These are phyloP conservation scores for Anguilla obscura DNA, from an alignment of 2,797 vertebrate genomes.

Conservation along the genomic window DNA sequence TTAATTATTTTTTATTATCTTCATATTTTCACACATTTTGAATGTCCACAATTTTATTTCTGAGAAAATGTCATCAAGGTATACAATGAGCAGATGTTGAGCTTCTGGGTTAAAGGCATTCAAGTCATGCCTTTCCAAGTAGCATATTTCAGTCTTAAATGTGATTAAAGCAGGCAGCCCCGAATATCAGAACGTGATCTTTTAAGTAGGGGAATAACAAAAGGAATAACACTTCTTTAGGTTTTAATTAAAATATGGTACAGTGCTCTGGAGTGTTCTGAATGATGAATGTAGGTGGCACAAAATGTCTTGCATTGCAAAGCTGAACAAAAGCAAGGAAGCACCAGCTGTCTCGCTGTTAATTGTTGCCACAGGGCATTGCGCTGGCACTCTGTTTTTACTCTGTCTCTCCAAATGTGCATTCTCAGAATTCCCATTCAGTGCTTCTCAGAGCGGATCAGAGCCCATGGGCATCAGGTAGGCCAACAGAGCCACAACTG, in stretches of 20 bases:
- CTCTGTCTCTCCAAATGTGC: background rate
- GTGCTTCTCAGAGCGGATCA: background rate
- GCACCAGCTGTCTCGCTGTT: slow-evolving; percentile 69
- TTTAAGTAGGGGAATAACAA: background rate
- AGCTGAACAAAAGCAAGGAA: slow-evolving; percentile 51
- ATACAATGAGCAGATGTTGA: background rate
- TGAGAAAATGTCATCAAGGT: background rate
- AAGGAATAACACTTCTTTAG: background rate
- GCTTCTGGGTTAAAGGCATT: background rate
- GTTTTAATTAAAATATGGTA: slow-evolving; percentile 10
- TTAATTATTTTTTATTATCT: background rate
- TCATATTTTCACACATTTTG: background rate
- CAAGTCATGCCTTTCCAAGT: background rate
- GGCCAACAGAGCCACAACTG: slow-evolving; percentile 17
- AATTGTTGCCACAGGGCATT: slow-evolving; percentile 65
- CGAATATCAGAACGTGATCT: slow-evolving; percentile 1
- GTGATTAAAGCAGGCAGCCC: background rate
- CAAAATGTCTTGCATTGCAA: background rate
- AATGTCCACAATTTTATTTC: background rate
- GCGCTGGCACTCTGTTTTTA: slow-evolving; percentile 34
- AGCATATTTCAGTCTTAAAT: background rate
- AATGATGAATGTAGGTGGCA: slow-evolving; percentile 12
- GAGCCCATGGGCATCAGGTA: slow-evolving; percentile 3
- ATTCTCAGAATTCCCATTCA: background rate
- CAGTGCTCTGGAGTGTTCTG: slow-evolving; percentile 4